Conservation (phyloP, 2,888 invertebrate species). For the Dryobota labecula region DNA sequence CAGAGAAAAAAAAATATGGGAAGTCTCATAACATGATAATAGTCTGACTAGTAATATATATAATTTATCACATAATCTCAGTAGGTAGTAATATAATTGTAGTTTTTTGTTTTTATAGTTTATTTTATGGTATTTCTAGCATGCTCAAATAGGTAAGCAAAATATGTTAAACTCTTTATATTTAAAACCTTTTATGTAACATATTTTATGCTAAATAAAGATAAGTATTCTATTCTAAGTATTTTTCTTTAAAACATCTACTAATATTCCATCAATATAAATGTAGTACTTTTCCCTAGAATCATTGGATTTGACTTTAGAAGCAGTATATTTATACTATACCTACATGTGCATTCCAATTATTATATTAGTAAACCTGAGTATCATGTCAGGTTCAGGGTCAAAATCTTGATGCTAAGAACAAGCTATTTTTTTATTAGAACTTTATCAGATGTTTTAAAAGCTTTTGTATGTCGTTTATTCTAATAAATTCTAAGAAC, state of each 20-base stretch:
- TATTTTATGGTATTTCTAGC: not conserved
- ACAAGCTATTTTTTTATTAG: not conserved
- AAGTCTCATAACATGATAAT: too few relatives aligned
- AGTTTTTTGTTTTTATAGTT: not conserved
- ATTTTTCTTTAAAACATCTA: not conserved
- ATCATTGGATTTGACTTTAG: not conserved
- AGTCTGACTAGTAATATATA: not conserved
- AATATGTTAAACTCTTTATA: not conserved
- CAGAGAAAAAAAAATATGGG: not conserved
- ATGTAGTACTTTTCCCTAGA: too few relatives aligned
- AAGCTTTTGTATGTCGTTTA: not conserved
- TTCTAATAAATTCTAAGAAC: not conserved
- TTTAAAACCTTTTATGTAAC: too few relatives aligned
- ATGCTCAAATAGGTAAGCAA: not conserved
- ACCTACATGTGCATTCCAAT: conserved; percentile 30
- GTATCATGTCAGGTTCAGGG: conserved; percentile 7
- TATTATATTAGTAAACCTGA: not conserved
- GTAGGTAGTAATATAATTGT: not conserved
- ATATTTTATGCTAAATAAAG: not conserved
- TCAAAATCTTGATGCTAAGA: not conserved
- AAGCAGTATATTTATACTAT: not conserved
- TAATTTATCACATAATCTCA: not conserved
- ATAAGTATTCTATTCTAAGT: not conserved
- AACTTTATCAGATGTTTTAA: not conserved
- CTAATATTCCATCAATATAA: not conserved